These are phyloP conservation scores for Gymnocheta viridis DNA, from an alignment of 2,888 invertebrate genomes.

Conservation along the genomic window DNA sequence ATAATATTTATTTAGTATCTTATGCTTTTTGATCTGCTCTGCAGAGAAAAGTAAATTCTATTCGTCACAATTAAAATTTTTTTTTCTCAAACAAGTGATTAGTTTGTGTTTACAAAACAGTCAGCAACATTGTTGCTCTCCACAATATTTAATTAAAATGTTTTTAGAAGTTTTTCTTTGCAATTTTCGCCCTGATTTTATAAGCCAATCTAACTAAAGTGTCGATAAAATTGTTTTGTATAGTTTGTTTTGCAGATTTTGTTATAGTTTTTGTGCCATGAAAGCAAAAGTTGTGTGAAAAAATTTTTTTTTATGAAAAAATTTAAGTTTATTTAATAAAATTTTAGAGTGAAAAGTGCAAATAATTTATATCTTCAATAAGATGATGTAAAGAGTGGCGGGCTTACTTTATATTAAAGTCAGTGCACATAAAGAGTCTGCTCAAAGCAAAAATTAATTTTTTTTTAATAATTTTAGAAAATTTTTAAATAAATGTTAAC, in stretches of 20 bases:
- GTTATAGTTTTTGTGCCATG: not conserved
- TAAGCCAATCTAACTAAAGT: constrained; percentile 11
- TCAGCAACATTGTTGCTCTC: constrained; percentile 7
- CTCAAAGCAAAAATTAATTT: too few species aligned
- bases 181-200: not conserved
- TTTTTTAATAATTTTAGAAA: too few species aligned
- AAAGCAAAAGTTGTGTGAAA: constrained; percentile 16
- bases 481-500: too few species aligned
- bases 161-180: not conserved
- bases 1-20: not conserved
- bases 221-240: constrained; percentile 18
- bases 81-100: constrained; percentile 50
- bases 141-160: constrained; percentile 49
- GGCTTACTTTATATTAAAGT: too few species aligned
- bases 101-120: constrained; percentile 43
- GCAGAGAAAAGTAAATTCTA: not conserved
- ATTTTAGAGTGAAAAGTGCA: constrained; percentile 14
- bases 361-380: constrained; percentile 2
- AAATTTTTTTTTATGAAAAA: not conserved
- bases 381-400: too few species aligned
- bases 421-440: too few species aligned
- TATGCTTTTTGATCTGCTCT: not conserved
- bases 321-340: not conserved
- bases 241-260: not conserved
- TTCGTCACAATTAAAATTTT: constrained; percentile 44